Evolutionary conservation across 1,140 invertebrate genomes (phyloP), one percentile per base, ranked within the genome.

Genomic region (Melanaphis sacchari): DNA sequence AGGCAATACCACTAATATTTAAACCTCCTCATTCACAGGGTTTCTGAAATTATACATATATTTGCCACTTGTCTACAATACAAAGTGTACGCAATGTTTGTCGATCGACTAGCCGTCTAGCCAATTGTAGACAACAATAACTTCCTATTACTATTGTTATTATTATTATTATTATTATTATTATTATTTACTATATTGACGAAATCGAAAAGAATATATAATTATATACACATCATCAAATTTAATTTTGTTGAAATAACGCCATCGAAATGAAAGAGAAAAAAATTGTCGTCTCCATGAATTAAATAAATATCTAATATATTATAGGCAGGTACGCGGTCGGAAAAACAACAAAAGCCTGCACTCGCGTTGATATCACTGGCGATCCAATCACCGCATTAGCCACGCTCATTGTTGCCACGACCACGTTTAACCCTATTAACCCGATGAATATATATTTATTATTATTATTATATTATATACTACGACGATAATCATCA

Each of bases 391-490:
- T 85, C 82, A 41, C 41, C 82, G 40, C 22, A 85, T 85, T 85
- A 43, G 82, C 38, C 9, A 40, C 82, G 38, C 82, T 85, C 40
- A 40, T 40, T 41, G 82, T 85, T 85, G 4, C 22, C 40, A 41
- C 82, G 82, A 82, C 38, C 82, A 85, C 82, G 81, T 82, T 82
- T 82, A 82, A 82, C 81, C 81, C 81, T 82, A 82, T 82, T 82
- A 82, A 82, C 81, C 81, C 36, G 36, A 21, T 82, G 81, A 36
- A 82, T 38, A 82, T 36, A 38, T 82, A 82, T 6, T 49, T 49
- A 82, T 24, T 82, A 82, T 82, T 36, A 81, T 76, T 76, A 76
- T 31, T 36, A 76, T 76, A 76, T 18, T 82, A 85, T 85, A 85
- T 9, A 26, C 40, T 5, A 8, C 9, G 82, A 85, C 82, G 82